Evolutionary conservation across 2,888 invertebrate genomes (phyloP), one percentile per base, ranked within the genome.

Genomic region (Sepiola atlantica): DNA sequence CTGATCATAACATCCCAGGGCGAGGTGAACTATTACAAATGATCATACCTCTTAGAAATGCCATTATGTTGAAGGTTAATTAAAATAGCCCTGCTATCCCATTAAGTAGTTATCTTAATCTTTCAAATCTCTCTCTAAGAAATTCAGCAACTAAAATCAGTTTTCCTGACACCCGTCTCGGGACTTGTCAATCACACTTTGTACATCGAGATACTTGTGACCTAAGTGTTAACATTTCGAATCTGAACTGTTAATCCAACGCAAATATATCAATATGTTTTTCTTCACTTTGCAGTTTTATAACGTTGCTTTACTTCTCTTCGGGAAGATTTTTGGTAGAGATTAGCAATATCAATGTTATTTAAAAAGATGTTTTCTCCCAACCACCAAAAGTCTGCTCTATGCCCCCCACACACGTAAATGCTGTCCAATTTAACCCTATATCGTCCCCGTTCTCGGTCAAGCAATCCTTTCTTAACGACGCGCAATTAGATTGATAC

Each of bases 391-490:
- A 10, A n/a, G n/a, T n/a, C 77, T n/a, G 77, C 77, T 77, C 45
- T 77, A 32, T 77, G 32, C 16, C 32, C 1, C 77, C 14, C 77
- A 16, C 16, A 16, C 77, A 77, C n/a, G n/a, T 77, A 77, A 77
- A 77, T n/a, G 77, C n/a, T 77, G 77, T 77, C n/a, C 77, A 77
- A 77, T 77, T 77, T 77, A 77, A 77, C 77, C 77, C 77, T 77
- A 12, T 77, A 77, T n/a, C 77, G 32, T 77, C 32, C 77, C 77
- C 77, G n/a, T n/a, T 77, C n/a, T n/a, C 77, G 77, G n/a, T 77
- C 77, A 18, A n/a, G 77, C n/a, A 77, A 77, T 77, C 77, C 3
- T 21, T 77, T 77, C 77, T 77, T n/a, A 32, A 14, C 77, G 16
- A 77, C n/a, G 77, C n/a, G 77, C 77, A 77, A 77, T 77, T 77